These are phyloP conservation scores for Macrophya alboannulata DNA, from an alignment of 2,888 invertebrate species.

Conservation along the genomic window DNA sequence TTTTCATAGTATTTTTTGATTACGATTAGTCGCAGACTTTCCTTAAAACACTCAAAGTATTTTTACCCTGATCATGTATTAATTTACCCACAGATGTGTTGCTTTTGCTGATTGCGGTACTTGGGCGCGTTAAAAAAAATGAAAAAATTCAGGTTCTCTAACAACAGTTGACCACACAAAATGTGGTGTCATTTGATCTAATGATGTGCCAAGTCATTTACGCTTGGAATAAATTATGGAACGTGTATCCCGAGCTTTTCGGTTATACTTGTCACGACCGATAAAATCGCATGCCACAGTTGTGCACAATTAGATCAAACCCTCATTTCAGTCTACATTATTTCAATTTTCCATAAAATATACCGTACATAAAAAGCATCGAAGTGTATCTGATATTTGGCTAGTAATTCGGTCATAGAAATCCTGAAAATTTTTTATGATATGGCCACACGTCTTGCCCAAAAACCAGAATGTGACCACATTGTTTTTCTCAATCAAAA, in stretches of 20 bases:
- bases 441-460: too few relatives aligned
- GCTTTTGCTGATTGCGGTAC: not conserved
- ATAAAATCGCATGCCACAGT: not conserved
- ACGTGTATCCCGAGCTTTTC: not conserved
- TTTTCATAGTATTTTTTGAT: not conserved
- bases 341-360: not conserved
- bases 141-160: not conserved
- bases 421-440: too few relatives aligned
- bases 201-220: constrained; percentile 5
- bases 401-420: too few relatives aligned
- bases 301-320: not conserved
- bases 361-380: too few relatives aligned
- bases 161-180: not conserved
- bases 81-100: not conserved
- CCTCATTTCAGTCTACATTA: not conserved
- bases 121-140: not conserved
- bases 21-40: not conserved
- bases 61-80: not conserved
- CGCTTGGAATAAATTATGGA: not conserved
- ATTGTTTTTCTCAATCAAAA: too few relatives aligned
- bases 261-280: not conserved
- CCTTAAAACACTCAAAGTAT: not conserved
- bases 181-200: not conserved
- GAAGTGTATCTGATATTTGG: too few relatives aligned
- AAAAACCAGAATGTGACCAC: too few relatives aligned